phyloP scores from a whole-genome alignment of 2,113 vertebrate species.

The Sinocyclocheilus rhinocerous region DNA sequence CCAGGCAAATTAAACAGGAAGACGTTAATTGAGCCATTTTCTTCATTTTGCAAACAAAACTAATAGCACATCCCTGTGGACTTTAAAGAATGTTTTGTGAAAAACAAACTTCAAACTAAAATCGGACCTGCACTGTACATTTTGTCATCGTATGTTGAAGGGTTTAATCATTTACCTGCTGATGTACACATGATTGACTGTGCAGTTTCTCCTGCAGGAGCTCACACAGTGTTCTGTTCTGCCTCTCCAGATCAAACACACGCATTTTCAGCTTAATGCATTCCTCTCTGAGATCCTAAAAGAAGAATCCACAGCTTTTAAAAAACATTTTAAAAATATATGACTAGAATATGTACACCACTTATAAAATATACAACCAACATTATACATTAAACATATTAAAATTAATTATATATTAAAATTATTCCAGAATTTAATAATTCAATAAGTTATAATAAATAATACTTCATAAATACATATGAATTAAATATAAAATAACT shows the following conservation, averaged over 20 bases:
- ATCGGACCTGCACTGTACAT: no score
- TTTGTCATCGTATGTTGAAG: not conserved
- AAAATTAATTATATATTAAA: not conserved
- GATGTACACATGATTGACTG: constrained; percentile 79
- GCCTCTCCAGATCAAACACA: constrained; percentile 93
- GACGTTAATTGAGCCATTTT: constrained; percentile 48
- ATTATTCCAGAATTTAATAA: not conserved
- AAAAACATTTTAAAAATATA: not conserved
- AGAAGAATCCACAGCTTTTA: not conserved
- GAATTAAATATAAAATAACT: not conserved
- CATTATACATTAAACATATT: no score
- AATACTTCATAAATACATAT: not conserved
- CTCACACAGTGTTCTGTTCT: constrained; percentile 90
- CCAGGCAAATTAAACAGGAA: constrained; percentile 51
- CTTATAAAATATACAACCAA: constrained; percentile 17
- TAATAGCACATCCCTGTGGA: constrained; percentile 28
- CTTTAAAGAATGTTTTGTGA: constrained; percentile 33
- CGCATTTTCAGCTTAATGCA: constrained; percentile 96
- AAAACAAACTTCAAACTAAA: constrained; percentile 21
- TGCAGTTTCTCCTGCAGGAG: constrained; percentile 94
- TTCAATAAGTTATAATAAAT: not conserved
- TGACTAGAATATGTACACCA: not conserved
- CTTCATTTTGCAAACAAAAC: constrained; percentile 45
- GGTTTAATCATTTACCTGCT: constrained; percentile 79
- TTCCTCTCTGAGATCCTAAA: constrained; percentile 92